Evolutionary conservation across 2,113 vertebrate species (phyloP).

Genomic region (Nothoprocta pentlandii): DNA sequence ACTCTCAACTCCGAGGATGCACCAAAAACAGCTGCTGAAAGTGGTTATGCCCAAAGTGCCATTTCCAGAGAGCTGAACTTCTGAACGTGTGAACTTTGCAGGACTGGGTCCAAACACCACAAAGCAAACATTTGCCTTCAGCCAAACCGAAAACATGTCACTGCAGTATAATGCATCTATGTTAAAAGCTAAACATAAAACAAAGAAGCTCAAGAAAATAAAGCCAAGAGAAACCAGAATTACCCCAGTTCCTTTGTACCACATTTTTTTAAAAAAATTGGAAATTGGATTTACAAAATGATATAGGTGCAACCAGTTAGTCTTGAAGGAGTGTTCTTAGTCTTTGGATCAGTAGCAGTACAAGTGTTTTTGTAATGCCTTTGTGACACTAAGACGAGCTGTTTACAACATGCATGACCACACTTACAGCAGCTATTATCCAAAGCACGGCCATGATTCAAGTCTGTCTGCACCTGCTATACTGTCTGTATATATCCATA

Average conservation of each 20-base stretch:
- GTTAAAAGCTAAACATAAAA: not conserved
- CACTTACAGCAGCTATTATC: not conserved
- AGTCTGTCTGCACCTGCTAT: not conserved
- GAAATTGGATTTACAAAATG: not conserved
- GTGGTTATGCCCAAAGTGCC: not conserved
- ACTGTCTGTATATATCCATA: not conserved
- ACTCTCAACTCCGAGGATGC: not conserved
- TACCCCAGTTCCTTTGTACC: not conserved
- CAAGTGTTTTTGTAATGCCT: not conserved
- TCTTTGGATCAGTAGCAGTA: not conserved
- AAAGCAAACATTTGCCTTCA: not conserved
- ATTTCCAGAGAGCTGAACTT: not conserved
- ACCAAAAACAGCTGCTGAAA: not conserved
- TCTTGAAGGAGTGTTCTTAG: not conserved
- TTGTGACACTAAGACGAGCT: accelerated
- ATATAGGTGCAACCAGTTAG: not conserved
- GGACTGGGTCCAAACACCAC: not conserved
- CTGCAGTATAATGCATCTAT: not conserved
- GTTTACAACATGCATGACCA: not conserved
- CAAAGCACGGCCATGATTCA: not conserved
- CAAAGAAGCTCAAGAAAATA: not conserved
- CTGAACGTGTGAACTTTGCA: not conserved
- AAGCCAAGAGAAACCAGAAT: not conserved
- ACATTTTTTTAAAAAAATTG: not conserved
- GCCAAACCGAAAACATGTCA: not conserved